These are phyloP conservation scores for Saccostrea echinata DNA, from an alignment of 1,140 invertebrate species.

Conservation along the genomic window DNA sequence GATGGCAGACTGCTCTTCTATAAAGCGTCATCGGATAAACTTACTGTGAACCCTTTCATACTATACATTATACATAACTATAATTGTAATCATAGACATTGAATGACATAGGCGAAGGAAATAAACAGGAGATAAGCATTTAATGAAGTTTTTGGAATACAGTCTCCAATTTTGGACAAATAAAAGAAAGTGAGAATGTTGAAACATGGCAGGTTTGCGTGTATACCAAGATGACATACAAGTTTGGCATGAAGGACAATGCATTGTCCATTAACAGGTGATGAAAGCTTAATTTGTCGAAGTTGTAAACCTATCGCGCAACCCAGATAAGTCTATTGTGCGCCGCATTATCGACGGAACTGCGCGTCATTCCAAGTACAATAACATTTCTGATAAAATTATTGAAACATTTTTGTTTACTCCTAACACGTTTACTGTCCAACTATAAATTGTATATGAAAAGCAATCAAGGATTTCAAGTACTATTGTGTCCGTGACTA, in stretches of 20 bases:
- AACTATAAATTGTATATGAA: constrained; percentile 43
- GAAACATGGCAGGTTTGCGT: constrained; percentile 35
- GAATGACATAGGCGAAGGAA: neutral
- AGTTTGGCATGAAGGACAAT: constrained; percentile 39
- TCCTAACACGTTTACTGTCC: constrained; percentile 18
- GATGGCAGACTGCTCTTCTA: neutral
- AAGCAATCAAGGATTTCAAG: constrained; percentile 36
- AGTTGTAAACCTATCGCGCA: constrained; percentile 31
- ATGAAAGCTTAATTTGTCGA: constrained; percentile 31
- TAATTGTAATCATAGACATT: constrained; percentile 11
- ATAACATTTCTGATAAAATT: constrained; percentile 40
- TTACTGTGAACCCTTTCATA: neutral
- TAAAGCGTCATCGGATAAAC: constrained; percentile 1
- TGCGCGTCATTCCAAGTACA: constrained; percentile 29
- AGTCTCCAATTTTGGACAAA: constrained; percentile 11
- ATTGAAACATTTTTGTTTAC: constrained; percentile 45
- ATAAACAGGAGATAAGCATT: constrained; percentile 12
- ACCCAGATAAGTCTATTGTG: constrained; percentile 16
- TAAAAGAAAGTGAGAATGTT: constrained; percentile 28
- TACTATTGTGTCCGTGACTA: constrained; percentile 21
- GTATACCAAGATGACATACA: constrained; percentile 29
- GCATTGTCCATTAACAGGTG: constrained; percentile 39
- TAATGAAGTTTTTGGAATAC: constrained; percentile 23
- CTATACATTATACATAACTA: constrained; percentile 31
- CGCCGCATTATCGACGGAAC: constrained; percentile 8